phyloP scores from a whole-genome alignment of 2,888 invertebrate species.

The Luffia ferchaultella region DNA sequence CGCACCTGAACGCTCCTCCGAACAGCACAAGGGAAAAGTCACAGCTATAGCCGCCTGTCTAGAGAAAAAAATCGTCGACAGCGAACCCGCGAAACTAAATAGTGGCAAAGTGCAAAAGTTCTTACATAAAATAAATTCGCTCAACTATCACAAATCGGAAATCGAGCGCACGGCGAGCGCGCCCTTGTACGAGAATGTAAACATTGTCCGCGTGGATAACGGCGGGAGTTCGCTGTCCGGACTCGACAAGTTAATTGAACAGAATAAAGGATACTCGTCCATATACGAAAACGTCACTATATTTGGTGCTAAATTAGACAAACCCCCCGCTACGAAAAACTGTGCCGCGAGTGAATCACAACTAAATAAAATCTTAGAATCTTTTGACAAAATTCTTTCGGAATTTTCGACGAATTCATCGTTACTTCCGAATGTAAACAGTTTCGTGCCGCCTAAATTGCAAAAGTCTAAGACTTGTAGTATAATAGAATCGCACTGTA shows the following conservation, averaged over 20 bases:
- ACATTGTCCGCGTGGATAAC: slow-evolving; percentile 30
- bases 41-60: slow-evolving; percentile 56
- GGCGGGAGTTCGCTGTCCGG: slow-evolving; percentile 22
- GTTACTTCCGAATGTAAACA: slow-evolving; percentile 29
- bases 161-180: slow-evolving; percentile 25
- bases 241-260: slow-evolving; percentile 35
- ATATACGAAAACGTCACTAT: slow-evolving; percentile 59
- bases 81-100: slow-evolving; percentile 39
- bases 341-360: slow-evolving; percentile 35
- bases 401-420: slow-evolving; percentile 44
- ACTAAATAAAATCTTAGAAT: slow-evolving; percentile 52
- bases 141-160: slow-evolving; percentile 27
- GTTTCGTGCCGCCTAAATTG: slow-evolving; percentile 62
- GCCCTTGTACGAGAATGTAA: slow-evolving; percentile 59
- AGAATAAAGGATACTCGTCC: slow-evolving; percentile 52
- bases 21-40: slow-evolving; percentile 43
- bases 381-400: slow-evolving; percentile 55
- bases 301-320: slow-evolving; percentile 30
- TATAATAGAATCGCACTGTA: slow-evolving; percentile 74
- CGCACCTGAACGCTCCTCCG: slow-evolving; percentile 39
- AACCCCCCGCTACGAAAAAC: slow-evolving; percentile 16
- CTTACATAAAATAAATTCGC: slow-evolving; percentile 35
- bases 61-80: slow-evolving; percentile 40
- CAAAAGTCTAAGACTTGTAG: slow-evolving; percentile 77
- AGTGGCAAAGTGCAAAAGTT: slow-evolving; percentile 52